Conservation (phyloP, 2,113 vertebrate genomes). For the Anthoscopus minutus region DNA sequence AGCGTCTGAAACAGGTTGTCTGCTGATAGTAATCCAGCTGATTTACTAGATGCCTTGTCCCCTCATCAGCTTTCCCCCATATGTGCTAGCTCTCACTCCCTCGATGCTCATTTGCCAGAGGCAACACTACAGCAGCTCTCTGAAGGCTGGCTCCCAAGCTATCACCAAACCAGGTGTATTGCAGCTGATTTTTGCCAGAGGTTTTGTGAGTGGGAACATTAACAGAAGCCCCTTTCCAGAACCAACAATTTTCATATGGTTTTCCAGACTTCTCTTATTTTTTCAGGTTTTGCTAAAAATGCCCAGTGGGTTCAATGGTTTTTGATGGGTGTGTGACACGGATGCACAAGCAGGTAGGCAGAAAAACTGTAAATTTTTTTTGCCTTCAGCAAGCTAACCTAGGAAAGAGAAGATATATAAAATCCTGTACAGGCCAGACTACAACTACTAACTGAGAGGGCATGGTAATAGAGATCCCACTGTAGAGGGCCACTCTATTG, state of each 20-base stretch:
- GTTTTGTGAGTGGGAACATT: not conserved
- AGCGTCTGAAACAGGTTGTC: not conserved
- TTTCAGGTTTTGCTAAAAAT: not conserved
- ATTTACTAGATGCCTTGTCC: not conserved
- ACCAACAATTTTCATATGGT: not conserved
- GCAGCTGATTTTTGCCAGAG: not conserved
- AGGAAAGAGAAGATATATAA: not conserved
- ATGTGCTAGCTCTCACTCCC: not conserved
- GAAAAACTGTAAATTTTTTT: not conserved
- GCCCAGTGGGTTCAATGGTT: not conserved
- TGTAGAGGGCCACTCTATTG: not conserved
- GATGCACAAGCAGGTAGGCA: not conserved
- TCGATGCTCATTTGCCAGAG: fast-evolving
- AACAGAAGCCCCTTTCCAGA: not conserved
- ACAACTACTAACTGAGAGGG: not conserved
- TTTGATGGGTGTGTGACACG: not conserved
- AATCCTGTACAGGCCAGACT: not conserved
- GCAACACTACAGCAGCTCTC: not conserved
- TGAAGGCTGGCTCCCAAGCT: not conserved
- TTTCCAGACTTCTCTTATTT: not conserved
- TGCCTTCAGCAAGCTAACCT: not conserved
- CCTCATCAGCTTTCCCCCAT: not conserved
- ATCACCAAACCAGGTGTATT: not conserved
- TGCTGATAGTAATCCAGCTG: not conserved
- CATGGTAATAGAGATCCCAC: not conserved